Conservation (phyloP, 2,113 vertebrate species). For the Hemichromis elongatus region DNA sequence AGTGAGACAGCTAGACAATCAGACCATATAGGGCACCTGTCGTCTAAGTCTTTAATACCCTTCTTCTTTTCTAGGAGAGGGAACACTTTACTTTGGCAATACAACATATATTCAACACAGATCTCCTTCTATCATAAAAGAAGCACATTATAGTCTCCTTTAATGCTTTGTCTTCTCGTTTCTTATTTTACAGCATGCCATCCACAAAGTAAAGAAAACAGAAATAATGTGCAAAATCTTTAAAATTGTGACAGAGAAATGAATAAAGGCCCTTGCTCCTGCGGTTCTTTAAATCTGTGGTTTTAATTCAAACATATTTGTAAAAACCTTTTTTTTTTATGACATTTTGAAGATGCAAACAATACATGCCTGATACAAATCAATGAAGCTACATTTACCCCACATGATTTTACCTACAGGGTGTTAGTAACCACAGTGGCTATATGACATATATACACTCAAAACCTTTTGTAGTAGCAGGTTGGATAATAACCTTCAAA, state of each 20-base stretch:
- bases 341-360: neutral
- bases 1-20: constrained; percentile 23
- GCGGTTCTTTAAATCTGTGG: neutral
- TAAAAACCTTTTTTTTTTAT: neutral
- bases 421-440: neutral
- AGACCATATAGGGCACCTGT: constrained; percentile 55
- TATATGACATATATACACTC: neutral
- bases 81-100: neutral
- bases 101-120: neutral
- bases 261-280: neutral
- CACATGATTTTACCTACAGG: neutral
- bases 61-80: neutral
- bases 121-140: neutral
- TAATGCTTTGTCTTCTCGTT: neutral
- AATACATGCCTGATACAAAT: neutral
- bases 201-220: neutral
- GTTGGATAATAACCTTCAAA: neutral
- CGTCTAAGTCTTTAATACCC: constrained; percentile 8
- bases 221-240: neutral
- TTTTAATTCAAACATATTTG: neutral
- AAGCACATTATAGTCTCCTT: neutral
- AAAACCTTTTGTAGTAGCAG: neutral
- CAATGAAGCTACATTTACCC: neutral
- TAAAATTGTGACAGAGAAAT: neutral
- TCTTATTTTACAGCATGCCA: neutral